Conservation (phyloP, 2,888 invertebrate genomes). For the Pandemis corylana region DNA sequence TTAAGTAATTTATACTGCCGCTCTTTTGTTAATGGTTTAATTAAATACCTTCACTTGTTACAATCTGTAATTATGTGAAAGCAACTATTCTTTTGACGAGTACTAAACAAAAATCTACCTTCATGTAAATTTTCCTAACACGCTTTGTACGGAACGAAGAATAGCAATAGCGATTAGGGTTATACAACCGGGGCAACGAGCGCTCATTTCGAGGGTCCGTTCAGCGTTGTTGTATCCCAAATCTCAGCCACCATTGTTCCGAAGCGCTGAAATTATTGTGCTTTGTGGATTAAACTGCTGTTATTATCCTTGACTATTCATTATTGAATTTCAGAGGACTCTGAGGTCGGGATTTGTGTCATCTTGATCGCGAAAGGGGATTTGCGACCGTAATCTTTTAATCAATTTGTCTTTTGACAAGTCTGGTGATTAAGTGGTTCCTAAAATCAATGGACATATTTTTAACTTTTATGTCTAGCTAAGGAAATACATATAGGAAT, state of each 20-base stretch:
- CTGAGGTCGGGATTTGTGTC: conserved; percentile 20
- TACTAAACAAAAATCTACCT: not conserved
- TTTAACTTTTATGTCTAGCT: not conserved
- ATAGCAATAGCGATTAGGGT: conserved; percentile 30
- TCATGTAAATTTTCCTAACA: not conserved
- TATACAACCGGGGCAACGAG: conserved; percentile 21
- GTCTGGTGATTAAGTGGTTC: conserved; percentile 2
- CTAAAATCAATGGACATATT: not conserved
- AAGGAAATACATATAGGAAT: not conserved
- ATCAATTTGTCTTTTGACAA: conserved; percentile 6
- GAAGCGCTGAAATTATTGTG: conserved; percentile 34
- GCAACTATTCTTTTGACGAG: conserved; percentile 1
- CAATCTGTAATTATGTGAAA: not conserved
- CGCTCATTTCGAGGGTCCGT: conserved; percentile 37
- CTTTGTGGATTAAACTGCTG: conserved; percentile 40
- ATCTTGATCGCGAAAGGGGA: conserved; percentile 5
- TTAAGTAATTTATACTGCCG: too few relatives aligned
- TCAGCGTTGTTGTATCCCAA: conserved; percentile 33
- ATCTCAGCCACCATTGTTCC: conserved; percentile 36
- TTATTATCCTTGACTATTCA: conserved; percentile 38
- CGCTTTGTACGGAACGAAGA: conserved; percentile 3
- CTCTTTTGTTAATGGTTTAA: too few relatives aligned
- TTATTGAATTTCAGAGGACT: conserved; percentile 19
- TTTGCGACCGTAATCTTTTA: conserved; percentile 13
- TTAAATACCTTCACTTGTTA: too few relatives aligned